These are phyloP conservation scores for Ranitomeya variabilis DNA, from an alignment of 2,113 vertebrate species.

Conservation along the genomic window DNA sequence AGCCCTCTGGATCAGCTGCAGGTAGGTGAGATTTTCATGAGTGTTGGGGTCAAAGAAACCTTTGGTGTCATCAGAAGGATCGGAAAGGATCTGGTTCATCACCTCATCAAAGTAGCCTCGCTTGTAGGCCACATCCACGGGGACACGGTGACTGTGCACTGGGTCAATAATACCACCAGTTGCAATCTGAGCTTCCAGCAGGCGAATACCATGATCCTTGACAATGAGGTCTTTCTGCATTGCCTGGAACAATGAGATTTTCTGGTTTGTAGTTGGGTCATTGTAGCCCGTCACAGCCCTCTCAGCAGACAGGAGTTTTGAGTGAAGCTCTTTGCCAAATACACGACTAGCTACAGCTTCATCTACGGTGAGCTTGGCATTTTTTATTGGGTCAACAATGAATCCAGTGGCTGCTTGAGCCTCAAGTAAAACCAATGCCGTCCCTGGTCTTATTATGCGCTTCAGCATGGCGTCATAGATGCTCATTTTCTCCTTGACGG, in stretches of 20 bases:
- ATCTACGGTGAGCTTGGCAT: conserved; percentile 57
- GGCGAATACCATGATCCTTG: conserved; percentile 81
- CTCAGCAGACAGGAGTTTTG: conserved; percentile 71
- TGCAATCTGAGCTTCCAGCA: conserved; percentile 79
- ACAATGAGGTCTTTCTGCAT: conserved; percentile 82
- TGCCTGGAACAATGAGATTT: conserved; percentile 74
- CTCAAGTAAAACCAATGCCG: conserved; percentile 67
- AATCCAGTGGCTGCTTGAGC: conserved; percentile 67
- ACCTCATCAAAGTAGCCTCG: conserved; percentile 69
- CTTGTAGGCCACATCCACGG: conserved; percentile 73
- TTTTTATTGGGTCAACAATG: conserved; percentile 60
- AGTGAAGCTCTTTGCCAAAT: conserved; percentile 65
- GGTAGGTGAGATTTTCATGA: conserved; percentile 72
- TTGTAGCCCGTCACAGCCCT: conserved; percentile 68
- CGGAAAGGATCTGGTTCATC: conserved; percentile 67
- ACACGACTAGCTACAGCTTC: conserved; percentile 62
- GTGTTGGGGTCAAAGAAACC: conserved; percentile 82
- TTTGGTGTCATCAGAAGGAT: conserved; percentile 70
- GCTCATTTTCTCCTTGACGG: conserved; percentile 71
- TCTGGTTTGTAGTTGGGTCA: conserved; percentile 61
- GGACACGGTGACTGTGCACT: conserved; percentile 66
- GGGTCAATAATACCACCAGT: conserved; percentile 83
- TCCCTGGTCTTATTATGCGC: conserved; percentile 64
- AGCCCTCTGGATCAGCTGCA: conserved; percentile 73
- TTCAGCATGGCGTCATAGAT: conserved; percentile 74